Conservation (phyloP, 2,888 invertebrate species). For the Candidula unifasciata region DNA sequence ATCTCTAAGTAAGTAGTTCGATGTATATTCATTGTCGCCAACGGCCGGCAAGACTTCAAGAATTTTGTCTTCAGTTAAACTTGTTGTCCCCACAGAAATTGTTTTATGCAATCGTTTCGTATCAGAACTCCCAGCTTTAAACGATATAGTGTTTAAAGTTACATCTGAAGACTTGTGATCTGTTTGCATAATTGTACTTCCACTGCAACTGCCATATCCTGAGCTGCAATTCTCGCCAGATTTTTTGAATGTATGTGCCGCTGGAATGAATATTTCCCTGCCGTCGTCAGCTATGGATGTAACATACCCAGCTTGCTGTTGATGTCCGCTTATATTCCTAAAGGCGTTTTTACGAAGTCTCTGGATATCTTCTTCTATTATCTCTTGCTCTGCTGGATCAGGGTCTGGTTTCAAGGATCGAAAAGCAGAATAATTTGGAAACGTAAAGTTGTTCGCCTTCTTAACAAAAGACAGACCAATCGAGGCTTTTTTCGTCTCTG, state of each 20-base stretch:
- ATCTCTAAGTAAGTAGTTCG: slow-evolving; percentile 30
- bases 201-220: slow-evolving; percentile 52
- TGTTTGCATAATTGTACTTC: slow-evolving; percentile 27
- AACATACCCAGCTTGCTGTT: slow-evolving; percentile 49
- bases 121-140: neutral
- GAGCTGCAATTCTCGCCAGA: slow-evolving; percentile 48
- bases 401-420: slow-evolving; percentile 58
- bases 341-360: neutral
- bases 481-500: neutral
- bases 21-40: slow-evolving; percentile 37
- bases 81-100: slow-evolving; percentile 41
- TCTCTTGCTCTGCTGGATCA: slow-evolving; percentile 59
- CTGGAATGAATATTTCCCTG: slow-evolving; percentile 53
- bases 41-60: slow-evolving; percentile 64
- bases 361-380: slow-evolving; percentile 56
- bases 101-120: slow-evolving; percentile 45
- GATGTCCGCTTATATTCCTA: neutral
- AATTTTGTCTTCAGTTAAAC: slow-evolving; percentile 57
- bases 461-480: slow-evolving; percentile 36
- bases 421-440: slow-evolving; percentile 52
- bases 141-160: neutral
- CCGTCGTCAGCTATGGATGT: slow-evolving; percentile 51
- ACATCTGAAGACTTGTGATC: neutral
- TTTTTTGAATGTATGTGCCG: slow-evolving; percentile 18
- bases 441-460: slow-evolving; percentile 37